Evolutionary conservation across 2,797 vertebrate species (phyloP), one percentile per base, ranked within the genome.

Genomic region (Tamandua tetradactyla): DNA sequence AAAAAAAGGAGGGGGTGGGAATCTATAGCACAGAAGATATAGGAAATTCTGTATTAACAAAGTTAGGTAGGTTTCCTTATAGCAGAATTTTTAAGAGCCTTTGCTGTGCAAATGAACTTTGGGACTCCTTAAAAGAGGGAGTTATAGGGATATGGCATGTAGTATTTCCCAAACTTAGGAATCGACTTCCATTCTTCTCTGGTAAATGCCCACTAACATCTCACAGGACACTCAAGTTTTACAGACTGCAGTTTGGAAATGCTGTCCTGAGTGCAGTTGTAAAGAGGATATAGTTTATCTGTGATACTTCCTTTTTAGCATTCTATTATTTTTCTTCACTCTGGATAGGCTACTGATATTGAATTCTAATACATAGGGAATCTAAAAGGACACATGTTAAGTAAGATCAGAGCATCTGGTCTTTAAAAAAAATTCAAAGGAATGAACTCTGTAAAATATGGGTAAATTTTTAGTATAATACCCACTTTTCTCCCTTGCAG

Each of bases 401-500:
- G 78, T 78, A 62, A 76, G 74, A 85, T 85, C 23, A 72, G 55
- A 40, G 42, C 35, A 61, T 49, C 64, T 55, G 25, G 52, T 81
- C 17, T 85, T 62, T 10, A 44, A 40, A 55, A n/a, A 92, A 44
- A 55, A 52, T 87, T 92, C 49, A 59, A 83, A 52, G 76, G 87
- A 89, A 89, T 27, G 0, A 3, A 49, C 47, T 87, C 74, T 82
- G 44, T 75, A n/a, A 22, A 27, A 18, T 64, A 5, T 0, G 17
- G 61, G 9, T 85, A 30, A 75, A 44, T 52, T 15, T 4, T 52
- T 32, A 42, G 32, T 25, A 23, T 62, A 42, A 80, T 20, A 23
- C 23, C 61, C 30, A 13, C 57, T 84, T 84, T 37, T 75, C 40
- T 94, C 68, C 57, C 5, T 91, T 7, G 89, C 96, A 98, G 98